Conservation (phyloP, 2,113 vertebrate genomes). For the Thermophis baileyi region DNA sequence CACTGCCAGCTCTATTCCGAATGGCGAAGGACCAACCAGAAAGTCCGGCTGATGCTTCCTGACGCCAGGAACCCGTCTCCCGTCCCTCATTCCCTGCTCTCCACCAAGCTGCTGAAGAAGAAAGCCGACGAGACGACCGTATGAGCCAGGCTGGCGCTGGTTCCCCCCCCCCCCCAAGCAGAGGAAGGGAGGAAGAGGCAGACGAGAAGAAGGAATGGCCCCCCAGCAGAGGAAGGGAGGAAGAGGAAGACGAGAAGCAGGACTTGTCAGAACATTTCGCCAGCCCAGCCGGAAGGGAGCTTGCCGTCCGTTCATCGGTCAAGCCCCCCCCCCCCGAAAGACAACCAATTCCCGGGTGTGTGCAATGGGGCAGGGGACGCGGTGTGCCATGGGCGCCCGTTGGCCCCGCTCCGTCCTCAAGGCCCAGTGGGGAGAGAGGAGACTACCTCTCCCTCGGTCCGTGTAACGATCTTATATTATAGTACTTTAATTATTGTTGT, state of each 20-base stretch:
- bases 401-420: constrained; percentile 51
- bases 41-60: constrained; percentile 85
- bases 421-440: constrained; percentile 7
- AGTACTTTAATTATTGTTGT: constrained; percentile 52
- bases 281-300: not conserved
- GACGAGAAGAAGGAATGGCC: too few species aligned
- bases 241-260: not conserved
- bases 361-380: constrained; percentile 20
- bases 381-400: not conserved
- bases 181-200: not conserved
- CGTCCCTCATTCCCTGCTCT: constrained; percentile 81
- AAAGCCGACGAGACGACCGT: constrained; percentile 83
- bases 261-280: not conserved
- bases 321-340: not conserved
- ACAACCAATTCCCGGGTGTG: not conserved
- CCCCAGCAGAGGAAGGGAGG: not conserved
- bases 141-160: constrained; percentile 61
- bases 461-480: constrained; percentile 51
- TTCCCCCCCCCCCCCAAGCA: too few species aligned
- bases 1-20: constrained; percentile 96
- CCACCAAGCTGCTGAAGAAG: constrained; percentile 83
- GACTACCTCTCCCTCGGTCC: constrained; percentile 34
- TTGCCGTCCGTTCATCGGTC: not conserved
- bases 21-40: constrained; percentile 94
- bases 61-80: constrained; percentile 72